phyloP scores from a whole-genome alignment of 1,140 invertebrate genomes.

The Fragariocoptes setiger region DNA sequence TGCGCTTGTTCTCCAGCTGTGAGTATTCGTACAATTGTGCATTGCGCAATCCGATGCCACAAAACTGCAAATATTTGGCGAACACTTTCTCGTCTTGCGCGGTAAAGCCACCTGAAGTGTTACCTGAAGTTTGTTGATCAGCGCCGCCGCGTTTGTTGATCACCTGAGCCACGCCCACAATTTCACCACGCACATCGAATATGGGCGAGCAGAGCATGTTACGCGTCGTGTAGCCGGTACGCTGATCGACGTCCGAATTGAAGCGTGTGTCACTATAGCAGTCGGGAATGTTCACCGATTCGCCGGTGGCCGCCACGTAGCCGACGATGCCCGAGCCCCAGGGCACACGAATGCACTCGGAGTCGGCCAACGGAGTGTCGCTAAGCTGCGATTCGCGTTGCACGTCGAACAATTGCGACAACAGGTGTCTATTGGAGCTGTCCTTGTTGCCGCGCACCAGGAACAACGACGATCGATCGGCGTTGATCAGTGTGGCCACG shows the following conservation, averaged over 20 bases:
- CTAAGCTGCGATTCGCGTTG: constrained; percentile 58
- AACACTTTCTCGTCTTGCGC: constrained; percentile 64
- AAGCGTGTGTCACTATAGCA: constrained; percentile 73
- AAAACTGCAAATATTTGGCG: constrained; percentile 68
- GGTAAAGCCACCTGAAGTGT: constrained; percentile 27
- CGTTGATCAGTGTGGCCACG: constrained; percentile 58
- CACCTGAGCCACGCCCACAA: constrained; percentile 78
- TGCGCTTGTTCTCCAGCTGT: constrained; percentile 66
- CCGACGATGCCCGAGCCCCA: constrained; percentile 53
- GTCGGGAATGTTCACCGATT: constrained; percentile 72
- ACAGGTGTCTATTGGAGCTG: constrained; percentile 3
- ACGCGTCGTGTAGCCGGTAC: constrained; percentile 66
- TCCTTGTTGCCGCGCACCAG: constrained; percentile 36
- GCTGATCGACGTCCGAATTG: constrained; percentile 63
- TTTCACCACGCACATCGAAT: constrained; percentile 67
- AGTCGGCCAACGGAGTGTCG: constrained; percentile 56
- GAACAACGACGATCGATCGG: constrained; percentile 68
- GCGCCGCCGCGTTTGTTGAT: constrained; percentile 55
- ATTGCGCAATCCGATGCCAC: constrained; percentile 70
- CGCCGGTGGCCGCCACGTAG: constrained; percentile 63
- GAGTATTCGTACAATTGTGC: constrained; percentile 75
- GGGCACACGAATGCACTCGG: constrained; percentile 62
- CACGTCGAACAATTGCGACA: constrained; percentile 76
- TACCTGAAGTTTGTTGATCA: constrained; percentile 1
- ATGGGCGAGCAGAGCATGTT: constrained; percentile 81